A percentile compares a stretch with the other conserved stretches of the same genome.
Evolutionary conservation across 2,113 vertebrate genomes (phyloP).

Genomic region (Chionis minor): DNA sequence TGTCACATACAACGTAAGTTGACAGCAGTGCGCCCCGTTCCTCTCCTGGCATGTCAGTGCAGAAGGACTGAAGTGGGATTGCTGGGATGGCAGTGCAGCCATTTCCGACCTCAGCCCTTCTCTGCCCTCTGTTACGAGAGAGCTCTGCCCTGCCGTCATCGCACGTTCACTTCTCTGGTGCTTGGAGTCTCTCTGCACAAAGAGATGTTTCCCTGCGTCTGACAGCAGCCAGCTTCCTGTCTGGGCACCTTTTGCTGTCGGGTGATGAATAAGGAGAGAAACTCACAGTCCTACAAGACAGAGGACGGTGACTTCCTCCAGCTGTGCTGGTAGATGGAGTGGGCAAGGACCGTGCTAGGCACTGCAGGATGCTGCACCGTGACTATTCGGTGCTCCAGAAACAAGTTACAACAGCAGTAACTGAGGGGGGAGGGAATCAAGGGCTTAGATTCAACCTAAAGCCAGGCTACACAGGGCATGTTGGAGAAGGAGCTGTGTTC

Average conservation of each 20-base stretch:
- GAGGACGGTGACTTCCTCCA: not conserved
- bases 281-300: not conserved
- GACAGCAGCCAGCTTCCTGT: not conserved
- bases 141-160: not conserved
- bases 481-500: not conserved
- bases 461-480: not conserved
- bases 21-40: not conserved
- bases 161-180: not conserved
- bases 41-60: not conserved
- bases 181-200: not conserved
- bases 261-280: not conserved
- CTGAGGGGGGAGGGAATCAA: not conserved
- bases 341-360: not conserved
- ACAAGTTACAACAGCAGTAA: not conserved
- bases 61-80: not conserved
- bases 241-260: not conserved
- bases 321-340: not conserved
- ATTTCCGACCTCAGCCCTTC: not conserved
- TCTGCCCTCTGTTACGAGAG: not conserved
- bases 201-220: not conserved
- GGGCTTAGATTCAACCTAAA: not conserved
- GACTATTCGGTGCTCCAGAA: not conserved
- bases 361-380: not conserved
- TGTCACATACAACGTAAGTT: fast-evolving
- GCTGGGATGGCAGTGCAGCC: not conserved